Conservation (phyloP, 1,140 invertebrate species). For the Nilaparvata lugens region DNA sequence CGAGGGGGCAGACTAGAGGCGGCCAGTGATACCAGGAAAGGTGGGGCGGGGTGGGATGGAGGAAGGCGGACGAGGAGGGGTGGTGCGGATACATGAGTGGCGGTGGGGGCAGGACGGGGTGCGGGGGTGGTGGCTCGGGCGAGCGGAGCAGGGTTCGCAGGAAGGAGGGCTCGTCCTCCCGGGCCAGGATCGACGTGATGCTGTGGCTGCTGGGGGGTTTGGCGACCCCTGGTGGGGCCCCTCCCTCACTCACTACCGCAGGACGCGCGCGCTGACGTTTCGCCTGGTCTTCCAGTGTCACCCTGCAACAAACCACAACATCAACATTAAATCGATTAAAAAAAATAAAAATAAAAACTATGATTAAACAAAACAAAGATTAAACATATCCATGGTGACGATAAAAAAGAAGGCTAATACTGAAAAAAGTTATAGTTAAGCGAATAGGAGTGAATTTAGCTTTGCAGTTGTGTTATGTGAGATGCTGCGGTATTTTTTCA, state of each 20-base stretch:
- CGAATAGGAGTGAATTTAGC: too few relatives aligned
- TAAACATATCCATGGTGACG: too few relatives aligned
- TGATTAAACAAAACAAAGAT: too few relatives aligned
- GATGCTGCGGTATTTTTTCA: too few relatives aligned
- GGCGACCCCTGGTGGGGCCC: too few relatives aligned
- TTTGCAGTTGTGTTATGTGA: too few relatives aligned
- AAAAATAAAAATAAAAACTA: too few relatives aligned
- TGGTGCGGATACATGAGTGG: conserved; percentile 23
- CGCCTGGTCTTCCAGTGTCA: conserved; percentile 51
- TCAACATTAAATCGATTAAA: too few relatives aligned
- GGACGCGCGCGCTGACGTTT: conserved; percentile 28
- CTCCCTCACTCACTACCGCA: too few relatives aligned
- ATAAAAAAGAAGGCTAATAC: too few relatives aligned
- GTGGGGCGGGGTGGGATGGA: conserved; percentile 22
- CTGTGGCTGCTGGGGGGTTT: conserved; percentile 27
- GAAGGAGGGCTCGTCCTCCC: conserved; percentile 33
- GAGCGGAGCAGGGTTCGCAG: conserved; percentile 20
- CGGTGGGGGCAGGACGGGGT: conserved; percentile 22
- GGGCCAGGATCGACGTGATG: conserved; percentile 29
- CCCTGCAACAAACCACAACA: conserved; percentile 37
- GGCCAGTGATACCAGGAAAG: conserved; percentile 14
- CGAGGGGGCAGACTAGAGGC: conserved; percentile 13
- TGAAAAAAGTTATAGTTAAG: too few relatives aligned
- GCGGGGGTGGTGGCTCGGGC: conserved; percentile 15
- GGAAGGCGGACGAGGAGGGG: conserved; percentile 27